Base-by-base conservation (phyloP, 2,888 invertebrate species). In the Himalopsyche tibetana region DNA sequence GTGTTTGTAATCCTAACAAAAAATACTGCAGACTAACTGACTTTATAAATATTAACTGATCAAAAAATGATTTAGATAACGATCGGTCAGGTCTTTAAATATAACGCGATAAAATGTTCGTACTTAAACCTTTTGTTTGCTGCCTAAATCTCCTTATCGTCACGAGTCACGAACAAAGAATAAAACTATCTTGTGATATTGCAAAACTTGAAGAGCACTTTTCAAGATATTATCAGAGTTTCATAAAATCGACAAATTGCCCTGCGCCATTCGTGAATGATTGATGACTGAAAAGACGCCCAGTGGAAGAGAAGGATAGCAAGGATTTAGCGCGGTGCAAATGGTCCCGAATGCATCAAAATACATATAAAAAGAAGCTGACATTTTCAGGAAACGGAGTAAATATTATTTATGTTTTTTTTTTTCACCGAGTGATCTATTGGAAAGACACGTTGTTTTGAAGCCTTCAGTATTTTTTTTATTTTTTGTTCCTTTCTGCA, bases 171-270 rank as follows among this genome's bases (percentile, higher is more conserved):
- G 63, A 19, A 63, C 5, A 63, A 63, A 63, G 63, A 63, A 63
- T 63, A 63, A 63, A 63, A 63, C 63, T 63, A 63, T 63, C 63
- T 63, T 11, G 2, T 63, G 63, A 63, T 63, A 63, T 63, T 63
- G 63, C 63, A 63, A 63, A 63, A 63, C 63, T 63, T 19, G 28
- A 63, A 63, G 56, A 63, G 19, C 63, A 63, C 63, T 63, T 63
- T 63, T 63, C 63, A 63, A 63, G 63, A 63, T 63, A 63, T 63
- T 63, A 63, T 63, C 63, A n/a, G 19, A 63, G 63, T 63, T 63
- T 63, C 63, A 63, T 63, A 63, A 63, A 63, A 63, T 63, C 63
- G 63, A 63, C 63, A 63, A 63, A 63, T 63, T 63, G 63, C 63
- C 63, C 63, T 63, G 63, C 63, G 63, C 63, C 63, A 63, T 63